Evolutionary conservation across 1,140 invertebrate genomes (phyloP).

Genomic region (Ips nitidus): DNA sequence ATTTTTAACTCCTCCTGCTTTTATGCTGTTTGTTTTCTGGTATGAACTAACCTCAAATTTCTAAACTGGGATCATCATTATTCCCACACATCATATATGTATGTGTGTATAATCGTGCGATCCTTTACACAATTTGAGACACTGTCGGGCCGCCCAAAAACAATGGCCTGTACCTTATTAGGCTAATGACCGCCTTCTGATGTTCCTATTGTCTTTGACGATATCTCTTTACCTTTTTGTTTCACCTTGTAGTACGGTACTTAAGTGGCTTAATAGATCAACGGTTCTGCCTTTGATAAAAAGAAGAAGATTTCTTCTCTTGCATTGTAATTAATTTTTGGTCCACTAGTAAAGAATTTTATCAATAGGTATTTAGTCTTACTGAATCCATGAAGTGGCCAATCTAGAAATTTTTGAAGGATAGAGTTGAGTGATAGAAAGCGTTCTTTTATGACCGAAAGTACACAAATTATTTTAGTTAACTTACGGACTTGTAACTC

Average conservation of each 20-base stretch:
- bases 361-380: too few species aligned
- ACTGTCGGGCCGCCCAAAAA: slow-evolving; percentile 18
- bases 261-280: slow-evolving; percentile 22
- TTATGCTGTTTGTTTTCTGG: too few species aligned
- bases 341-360: too few species aligned
- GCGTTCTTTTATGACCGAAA: too few species aligned
- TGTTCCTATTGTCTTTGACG: slow-evolving; percentile 28
- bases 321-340: too few species aligned
- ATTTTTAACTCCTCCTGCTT: neutral
- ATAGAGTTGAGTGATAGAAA: too few species aligned
- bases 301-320: slow-evolving; percentile 7
- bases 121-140: slow-evolving; percentile 26
- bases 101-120: slow-evolving; percentile 27
- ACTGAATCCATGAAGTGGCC: too few species aligned
- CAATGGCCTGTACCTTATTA: slow-evolving; percentile 24
- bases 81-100: slow-evolving; percentile 31
- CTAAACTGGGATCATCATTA: neutral
- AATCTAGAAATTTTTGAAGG: too few species aligned
- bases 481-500: too few species aligned
- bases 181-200: slow-evolving; percentile 31
- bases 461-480: too few species aligned
- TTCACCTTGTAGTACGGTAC: slow-evolving; percentile 20
- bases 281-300: slow-evolving; percentile 8
- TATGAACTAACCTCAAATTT: too few species aligned
- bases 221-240: slow-evolving; percentile 27